Percentiles rank a stretch among this genome's conserved stretches.
These are phyloP conservation scores for Pyrocoelia pectoralis DNA, from an alignment of 2,888 invertebrate genomes.

Conservation along the genomic window DNA sequence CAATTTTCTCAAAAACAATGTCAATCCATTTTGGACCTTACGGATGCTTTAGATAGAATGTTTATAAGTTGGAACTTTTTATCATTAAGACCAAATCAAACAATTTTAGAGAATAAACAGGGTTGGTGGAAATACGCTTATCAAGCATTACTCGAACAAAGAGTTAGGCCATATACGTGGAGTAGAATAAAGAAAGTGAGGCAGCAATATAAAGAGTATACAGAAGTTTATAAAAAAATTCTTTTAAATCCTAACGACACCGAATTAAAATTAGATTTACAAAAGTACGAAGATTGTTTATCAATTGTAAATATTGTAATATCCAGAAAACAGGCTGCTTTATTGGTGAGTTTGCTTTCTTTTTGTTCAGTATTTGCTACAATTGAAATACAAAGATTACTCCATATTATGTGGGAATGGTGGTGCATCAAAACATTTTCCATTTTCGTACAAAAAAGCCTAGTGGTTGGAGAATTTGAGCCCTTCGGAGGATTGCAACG, in stretches of 20 bases:
- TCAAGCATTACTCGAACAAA: constrained; percentile 73
- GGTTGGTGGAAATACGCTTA: constrained; percentile 83
- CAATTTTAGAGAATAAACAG: constrained; percentile 65
- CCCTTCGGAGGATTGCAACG: no score
- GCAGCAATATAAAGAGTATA: constrained; percentile 73
- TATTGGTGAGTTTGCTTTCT: constrained; percentile 65
- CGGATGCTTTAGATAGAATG: constrained; percentile 70
- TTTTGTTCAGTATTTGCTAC: no score
- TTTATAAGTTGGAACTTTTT: constrained; percentile 69
- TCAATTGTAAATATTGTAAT: constrained; percentile 79
- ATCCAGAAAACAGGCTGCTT: constrained; percentile 81
- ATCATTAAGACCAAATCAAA: constrained; percentile 51
- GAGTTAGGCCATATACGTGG: constrained; percentile 80
- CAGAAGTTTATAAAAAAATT: constrained; percentile 74
- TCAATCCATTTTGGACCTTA: constrained; percentile 66
- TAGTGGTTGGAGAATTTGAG: no score
- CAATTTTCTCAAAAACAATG: constrained; percentile 78
- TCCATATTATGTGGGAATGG: no score
- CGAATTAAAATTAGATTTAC: constrained; percentile 75
- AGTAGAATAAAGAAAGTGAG: constrained; percentile 72
- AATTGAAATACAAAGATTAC: no score
- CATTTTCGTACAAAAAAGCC: no score
- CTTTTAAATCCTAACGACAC: constrained; percentile 76
- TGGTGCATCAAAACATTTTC: no score
- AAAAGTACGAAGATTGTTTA: constrained; percentile 77